Conservation (phyloP, 2,888 invertebrate genomes). For the Therioaphis trifolii region DNA sequence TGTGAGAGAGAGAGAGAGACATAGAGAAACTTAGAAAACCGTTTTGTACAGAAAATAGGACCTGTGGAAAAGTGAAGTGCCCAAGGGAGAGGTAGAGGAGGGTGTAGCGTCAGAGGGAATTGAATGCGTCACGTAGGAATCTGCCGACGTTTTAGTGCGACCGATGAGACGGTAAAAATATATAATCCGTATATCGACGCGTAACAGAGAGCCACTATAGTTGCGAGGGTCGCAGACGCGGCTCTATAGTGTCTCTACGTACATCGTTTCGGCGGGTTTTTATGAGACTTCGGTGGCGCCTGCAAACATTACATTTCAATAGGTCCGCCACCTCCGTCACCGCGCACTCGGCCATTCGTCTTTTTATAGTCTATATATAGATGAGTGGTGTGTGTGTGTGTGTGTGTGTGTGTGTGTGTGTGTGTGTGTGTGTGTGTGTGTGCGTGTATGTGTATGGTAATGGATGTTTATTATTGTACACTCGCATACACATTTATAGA, state of each 20-base stretch:
- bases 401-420: neutral
- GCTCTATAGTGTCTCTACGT: no score
- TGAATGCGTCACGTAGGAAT: neutral
- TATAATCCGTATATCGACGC: conserved; percentile 31
- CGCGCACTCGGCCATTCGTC: conserved; percentile 33
- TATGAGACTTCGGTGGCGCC: conserved; percentile 47
- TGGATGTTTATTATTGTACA: no score
- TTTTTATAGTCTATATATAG: conserved; percentile 38
- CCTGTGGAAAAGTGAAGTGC: no score
- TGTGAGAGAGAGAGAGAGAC: no score
- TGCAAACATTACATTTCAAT: conserved; percentile 53
- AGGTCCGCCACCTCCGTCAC: conserved; percentile 26
- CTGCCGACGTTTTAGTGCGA: neutral
- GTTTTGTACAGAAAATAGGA: no score
- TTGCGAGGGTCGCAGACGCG: neutral
- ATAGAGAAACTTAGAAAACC: no score
- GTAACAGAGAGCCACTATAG: neutral
- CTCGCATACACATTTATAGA: no score
- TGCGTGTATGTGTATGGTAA: no score
- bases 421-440: neutral
- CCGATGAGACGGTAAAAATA: conserved; percentile 2
- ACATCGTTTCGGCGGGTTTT: conserved; percentile 49
- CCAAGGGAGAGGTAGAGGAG: no score
- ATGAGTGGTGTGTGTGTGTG: no score
- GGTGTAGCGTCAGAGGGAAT: no score